Evolutionary conservation across 64 coral and sea anemone genomes (phyloP).

Genomic region (Montipora sp.): DNA sequence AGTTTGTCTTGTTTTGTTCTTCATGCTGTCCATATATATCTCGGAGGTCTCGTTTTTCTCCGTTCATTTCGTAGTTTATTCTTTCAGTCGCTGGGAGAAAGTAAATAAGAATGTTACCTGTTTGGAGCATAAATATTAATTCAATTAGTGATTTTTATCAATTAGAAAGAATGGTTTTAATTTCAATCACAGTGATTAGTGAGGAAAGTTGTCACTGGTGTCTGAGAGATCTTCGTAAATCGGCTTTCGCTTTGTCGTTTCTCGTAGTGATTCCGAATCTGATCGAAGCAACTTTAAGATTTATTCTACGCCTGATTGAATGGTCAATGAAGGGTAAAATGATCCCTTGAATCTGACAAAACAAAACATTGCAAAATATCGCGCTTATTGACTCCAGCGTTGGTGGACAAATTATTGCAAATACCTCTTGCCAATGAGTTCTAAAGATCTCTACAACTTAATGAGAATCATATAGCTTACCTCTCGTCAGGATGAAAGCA

Average conservation of each 20-base stretch:
- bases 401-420: background rate
- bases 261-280: background rate
- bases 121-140: background rate
- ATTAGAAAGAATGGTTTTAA: background rate
- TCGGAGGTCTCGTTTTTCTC: slow-evolving; percentile 8
- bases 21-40: too few species aligned
- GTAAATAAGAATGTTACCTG: slow-evolving; percentile 25
- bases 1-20: slow-evolving; percentile 1
- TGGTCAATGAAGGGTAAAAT: slow-evolving; percentile 1
- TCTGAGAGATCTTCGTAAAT: background rate
- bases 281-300: background rate
- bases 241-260: background rate
- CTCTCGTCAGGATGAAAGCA: slow-evolving; percentile 51
- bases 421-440: background rate
- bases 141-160: background rate
- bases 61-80: background rate
- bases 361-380: background rate
- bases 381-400: background rate
- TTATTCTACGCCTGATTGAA: slow-evolving; percentile 27
- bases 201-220: too few species aligned
- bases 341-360: background rate
- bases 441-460: background rate
- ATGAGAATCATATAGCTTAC: background rate
- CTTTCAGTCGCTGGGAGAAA: background rate
- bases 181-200: background rate